Conservation (phyloP, 2,888 invertebrate genomes). For the Acanthopleura granulata region DNA sequence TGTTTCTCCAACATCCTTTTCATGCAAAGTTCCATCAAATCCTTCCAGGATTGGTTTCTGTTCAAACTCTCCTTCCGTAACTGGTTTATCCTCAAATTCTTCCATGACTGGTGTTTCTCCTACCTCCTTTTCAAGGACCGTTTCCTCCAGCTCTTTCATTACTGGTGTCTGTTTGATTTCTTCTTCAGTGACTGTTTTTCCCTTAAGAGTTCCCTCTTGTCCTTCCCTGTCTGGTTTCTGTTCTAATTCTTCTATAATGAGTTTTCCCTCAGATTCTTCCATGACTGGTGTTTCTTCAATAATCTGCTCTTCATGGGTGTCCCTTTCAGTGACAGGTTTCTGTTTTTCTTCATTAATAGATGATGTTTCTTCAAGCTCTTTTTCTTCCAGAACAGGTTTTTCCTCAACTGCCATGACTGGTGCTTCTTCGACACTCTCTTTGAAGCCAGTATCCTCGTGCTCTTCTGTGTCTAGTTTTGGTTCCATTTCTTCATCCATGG, state of each 20-base stretch:
- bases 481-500: slow-evolving; percentile 3
- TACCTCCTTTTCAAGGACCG: no score
- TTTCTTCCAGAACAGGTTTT: neutral
- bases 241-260: slow-evolving; percentile 20
- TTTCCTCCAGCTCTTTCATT: no score
- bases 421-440: no score
- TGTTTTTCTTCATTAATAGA: neutral
- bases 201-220: neutral
- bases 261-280: neutral
- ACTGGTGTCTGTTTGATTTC: no score
- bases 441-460: neutral
- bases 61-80: no score
- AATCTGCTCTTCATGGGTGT: neutral
- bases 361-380: no score
- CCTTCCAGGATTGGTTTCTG: no score
- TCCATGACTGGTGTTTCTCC: neutral
- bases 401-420: no score
- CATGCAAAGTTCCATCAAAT: no score
- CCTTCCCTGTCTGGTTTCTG: slow-evolving; percentile 54
- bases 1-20: neutral
- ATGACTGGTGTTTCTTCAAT: neutral
- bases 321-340: neutral
- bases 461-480: no score
- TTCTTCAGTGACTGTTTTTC: no score
- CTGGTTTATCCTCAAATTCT: neutral